Conservation (phyloP, 2,797 vertebrate genomes). For the Emydoidea blandingii region DNA sequence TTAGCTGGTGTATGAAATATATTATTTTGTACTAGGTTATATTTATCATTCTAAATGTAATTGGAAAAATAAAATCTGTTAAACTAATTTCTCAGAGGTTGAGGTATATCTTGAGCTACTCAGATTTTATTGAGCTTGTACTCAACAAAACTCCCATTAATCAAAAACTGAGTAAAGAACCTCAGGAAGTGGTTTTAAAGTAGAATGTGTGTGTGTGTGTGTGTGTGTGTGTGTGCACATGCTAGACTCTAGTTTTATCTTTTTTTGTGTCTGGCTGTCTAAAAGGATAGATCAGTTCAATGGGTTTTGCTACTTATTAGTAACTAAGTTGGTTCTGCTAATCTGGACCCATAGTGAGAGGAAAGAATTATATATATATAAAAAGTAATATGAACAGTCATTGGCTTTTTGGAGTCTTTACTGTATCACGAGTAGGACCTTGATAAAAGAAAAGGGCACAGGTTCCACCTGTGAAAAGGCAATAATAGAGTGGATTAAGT, state of each 20-base stretch:
- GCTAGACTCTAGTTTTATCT: constrained; percentile 2
- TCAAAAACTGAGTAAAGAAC: constrained; percentile 18
- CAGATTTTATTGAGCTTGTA: neutral
- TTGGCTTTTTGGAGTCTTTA: constrained; percentile 61
- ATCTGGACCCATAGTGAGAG: neutral
- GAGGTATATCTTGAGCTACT: neutral
- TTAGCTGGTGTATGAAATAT: neutral
- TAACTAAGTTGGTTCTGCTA: neutral
- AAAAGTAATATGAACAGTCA: constrained; percentile 12
- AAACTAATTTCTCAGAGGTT: neutral
- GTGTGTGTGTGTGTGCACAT: neutral
- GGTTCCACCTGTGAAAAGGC: constrained; percentile 79
- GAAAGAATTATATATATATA: constrained; percentile 19
- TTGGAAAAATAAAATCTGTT: neutral
- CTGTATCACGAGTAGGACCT: constrained; percentile 65
- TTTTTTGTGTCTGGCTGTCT: constrained; percentile 54
- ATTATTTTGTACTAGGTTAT: neutral
- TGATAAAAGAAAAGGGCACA: constrained; percentile 74
- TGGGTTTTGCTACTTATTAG: constrained; percentile 29
- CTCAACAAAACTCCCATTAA: neutral
- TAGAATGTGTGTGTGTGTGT: constrained; percentile 4
- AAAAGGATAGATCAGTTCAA: constrained; percentile 51
- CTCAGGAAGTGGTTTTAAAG: constrained; percentile 16
- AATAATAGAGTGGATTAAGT: constrained; percentile 77
- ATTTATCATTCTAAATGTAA: neutral